Base-by-base conservation (phyloP, 2,888 invertebrate species). In the Elmis aenea region DNA sequence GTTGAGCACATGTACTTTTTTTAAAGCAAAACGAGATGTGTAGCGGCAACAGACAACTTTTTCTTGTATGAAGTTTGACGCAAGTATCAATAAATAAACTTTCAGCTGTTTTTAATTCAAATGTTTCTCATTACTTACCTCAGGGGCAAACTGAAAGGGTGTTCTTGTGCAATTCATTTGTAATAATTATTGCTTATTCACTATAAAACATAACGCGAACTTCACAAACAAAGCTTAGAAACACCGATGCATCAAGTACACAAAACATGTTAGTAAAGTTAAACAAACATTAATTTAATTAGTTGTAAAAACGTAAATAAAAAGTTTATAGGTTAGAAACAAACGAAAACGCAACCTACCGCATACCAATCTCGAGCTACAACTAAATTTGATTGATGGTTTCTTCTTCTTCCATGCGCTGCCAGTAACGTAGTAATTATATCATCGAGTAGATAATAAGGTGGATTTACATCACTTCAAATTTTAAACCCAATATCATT, bases 311-410 rank as follows among this genome's bases (percentile, higher is more conserved):
- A 33, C 24, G 22, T 13, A 33, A 38, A 43, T 16, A 26, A 14
- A 34, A 34, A 29, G 24, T 37, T 42, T 41, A 35, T 42, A 46
- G 46, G 50, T 48, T 45, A 46, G 42, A 46, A 33, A 44, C 40
- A 38, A 48, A 44, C 42, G 33, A 48, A 49, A 46, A 43, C 39
- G 40, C 51, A 57, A 57, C 61, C 61, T 61, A 59, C 61, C 58
- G 54, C 55, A 55, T 51, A 51, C 56, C 52, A 57, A 51, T 53
- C 57, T 36, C 40, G 42, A 41, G 53, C 46, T 50, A 50, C 53
- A 54, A 59, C 60, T 60, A 55, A 57, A 55, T 46, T 50, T 48
- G 54, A 54, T 53, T 53, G 48, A 55, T 54, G 50, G 52, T 49
- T 49, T 42, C 47, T 50, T 58, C 52, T 50, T 38, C 26, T 14